Evolutionary conservation across 2,113 vertebrate species (phyloP), one percentile per base, ranked within the genome.

Genomic region (Struthio camelus): DNA sequence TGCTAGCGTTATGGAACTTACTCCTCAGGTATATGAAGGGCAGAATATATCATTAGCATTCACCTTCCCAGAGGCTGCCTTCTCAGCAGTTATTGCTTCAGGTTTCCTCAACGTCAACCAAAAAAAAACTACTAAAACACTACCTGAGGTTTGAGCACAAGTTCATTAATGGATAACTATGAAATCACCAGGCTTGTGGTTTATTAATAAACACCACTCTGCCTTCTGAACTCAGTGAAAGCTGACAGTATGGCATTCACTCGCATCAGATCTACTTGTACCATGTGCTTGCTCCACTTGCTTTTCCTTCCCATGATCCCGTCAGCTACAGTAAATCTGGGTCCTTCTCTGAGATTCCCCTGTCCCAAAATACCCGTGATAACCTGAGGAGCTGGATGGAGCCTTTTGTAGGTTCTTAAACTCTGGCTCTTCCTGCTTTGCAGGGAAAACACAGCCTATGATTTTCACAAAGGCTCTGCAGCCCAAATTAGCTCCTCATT

Each of bases 141-240:
- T 50, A 88, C 46, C 87, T 85, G 32, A 89, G 27, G 69, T 79
- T 92, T 86, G 88, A 94, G 42, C 51, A 93, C 23, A 86, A 75
- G 51, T 87, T 67, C 42, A 65, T 89, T 96, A 97, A 89, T 69
- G 66, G 93, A 19, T 94, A 96, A 89, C 89, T 89, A 56, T 12
- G 56, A 82, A 82, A 94, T 56, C 8, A 14, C 32, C 20, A 84
- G 38, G 27, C 12, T 87, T 28, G 30, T 66, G 10, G 11, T 8
- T 84, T 90, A 86, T 80, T 80, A 78, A 86, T 50, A 89, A 93
- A 78, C 18, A 85, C 19, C 34, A 50, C 2, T 59, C 8, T 40
- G 19, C 11, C 4, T 81, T 85, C 56, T 58, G 24, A 92, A 79
- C 1, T 64, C 44, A 64, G 15, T 71, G 10, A 51, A 85, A 87